Conservation (phyloP, 2,797 vertebrate genomes). For the Meriones psammophilus region DNA sequence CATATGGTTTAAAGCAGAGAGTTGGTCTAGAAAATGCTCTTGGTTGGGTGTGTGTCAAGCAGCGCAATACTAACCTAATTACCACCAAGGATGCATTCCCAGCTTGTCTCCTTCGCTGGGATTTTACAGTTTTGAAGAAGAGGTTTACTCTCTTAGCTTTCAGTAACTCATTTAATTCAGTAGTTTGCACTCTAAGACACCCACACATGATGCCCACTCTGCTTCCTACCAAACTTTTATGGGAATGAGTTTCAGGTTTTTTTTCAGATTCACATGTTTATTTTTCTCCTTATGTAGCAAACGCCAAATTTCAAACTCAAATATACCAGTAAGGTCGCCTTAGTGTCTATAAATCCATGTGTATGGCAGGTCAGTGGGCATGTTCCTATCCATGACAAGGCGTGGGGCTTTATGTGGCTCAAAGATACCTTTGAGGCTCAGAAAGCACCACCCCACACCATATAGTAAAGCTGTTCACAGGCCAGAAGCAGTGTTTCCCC, state of each 20-base stretch:
- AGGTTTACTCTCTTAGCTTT: neutral
- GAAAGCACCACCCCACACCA: neutral
- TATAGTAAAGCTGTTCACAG: neutral
- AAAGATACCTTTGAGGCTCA: neutral
- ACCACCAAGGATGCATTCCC: neutral
- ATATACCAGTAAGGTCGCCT: neutral
- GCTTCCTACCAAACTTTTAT: conserved; percentile 8
- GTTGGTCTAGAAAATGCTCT: conserved; percentile 32
- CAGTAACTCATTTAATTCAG: conserved; percentile 1
- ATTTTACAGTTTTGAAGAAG: conserved; percentile 15
- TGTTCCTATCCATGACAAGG: neutral
- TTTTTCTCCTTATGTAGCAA: neutral
- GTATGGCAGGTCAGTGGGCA: neutral
- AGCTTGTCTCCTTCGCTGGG: neutral
- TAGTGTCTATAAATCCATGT: neutral
- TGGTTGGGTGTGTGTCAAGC: conserved; percentile 12
- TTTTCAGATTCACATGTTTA: neutral
- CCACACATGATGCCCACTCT: neutral
- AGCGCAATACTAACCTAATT: neutral
- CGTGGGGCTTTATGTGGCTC: neutral
- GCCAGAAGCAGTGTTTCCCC: neutral
- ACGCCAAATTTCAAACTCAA: conserved; percentile 12
- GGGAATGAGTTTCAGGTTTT: neutral
- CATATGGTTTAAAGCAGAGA: conserved; percentile 13
- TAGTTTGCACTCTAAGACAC: neutral